A percentile compares a stretch with the other conserved stretches of the same genome.
Evolutionary conservation across 2,797 vertebrate species (phyloP).

Genomic region (Megaceryle alcyon): DNA sequence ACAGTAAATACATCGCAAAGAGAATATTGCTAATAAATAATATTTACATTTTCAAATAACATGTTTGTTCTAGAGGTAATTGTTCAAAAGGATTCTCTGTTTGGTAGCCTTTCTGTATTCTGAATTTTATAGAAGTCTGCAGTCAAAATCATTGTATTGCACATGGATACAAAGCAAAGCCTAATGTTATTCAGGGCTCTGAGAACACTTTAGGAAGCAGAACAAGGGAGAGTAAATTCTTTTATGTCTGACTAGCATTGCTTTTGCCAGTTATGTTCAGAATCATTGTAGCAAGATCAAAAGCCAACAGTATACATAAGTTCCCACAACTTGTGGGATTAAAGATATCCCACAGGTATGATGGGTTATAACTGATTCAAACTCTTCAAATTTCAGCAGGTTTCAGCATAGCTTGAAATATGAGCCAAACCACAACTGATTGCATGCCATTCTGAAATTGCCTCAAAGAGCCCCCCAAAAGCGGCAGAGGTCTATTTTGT

Average conservation of each 20-base stretch:
- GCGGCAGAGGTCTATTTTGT: constrained; percentile 15
- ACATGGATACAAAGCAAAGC: background rate
- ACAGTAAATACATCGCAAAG: background rate
- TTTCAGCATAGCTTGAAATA: constrained; percentile 51
- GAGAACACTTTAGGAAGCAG: constrained; percentile 62
- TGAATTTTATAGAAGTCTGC: background rate
- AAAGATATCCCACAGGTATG: constrained; percentile 71
- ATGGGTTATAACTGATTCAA: constrained; percentile 54
- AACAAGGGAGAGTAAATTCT: constrained; percentile 66
- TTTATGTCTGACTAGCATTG: constrained; percentile 70
- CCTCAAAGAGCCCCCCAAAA: constrained; percentile 12
- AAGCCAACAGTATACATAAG: constrained; percentile 55
- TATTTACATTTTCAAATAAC: background rate
- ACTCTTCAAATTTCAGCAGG: constrained; percentile 57
- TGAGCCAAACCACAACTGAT: constrained; percentile 53
- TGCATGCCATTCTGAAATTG: background rate
- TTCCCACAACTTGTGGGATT: constrained; percentile 62
- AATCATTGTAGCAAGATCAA: constrained; percentile 74
- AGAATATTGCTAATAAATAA: background rate
- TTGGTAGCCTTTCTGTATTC: background rate
- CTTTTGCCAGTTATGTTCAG: constrained; percentile 55
- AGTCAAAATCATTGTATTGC: background rate
- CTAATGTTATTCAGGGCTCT: constrained; percentile 28
- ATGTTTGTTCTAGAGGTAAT: background rate
- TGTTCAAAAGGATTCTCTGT: background rate